phyloP scores from a whole-genome alignment of 1,140 invertebrate species.

The Hermetia illucens region DNA sequence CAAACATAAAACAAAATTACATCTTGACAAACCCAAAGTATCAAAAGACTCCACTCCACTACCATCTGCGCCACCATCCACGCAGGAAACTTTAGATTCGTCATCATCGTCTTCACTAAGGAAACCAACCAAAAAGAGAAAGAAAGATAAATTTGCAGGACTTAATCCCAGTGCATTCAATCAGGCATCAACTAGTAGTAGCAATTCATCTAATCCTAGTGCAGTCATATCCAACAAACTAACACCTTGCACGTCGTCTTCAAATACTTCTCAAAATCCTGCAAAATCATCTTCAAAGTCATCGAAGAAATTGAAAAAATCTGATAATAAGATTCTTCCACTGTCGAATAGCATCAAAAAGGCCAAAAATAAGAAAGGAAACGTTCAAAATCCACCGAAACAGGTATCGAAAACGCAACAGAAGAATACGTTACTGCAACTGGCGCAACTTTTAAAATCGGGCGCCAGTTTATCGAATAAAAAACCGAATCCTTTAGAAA shows the following conservation, averaged over 20 bases:
- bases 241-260: too few species aligned
- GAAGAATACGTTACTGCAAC: slow-evolving; percentile 9
- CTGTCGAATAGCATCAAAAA: not conserved
- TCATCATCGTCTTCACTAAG: too few species aligned
- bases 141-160: not conserved
- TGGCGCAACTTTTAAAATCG: slow-evolving; percentile 2
- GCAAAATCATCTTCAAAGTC: not conserved
- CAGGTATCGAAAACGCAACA: slow-evolving; percentile 8
- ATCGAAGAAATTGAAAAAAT: not conserved
- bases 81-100: too few species aligned
- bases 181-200: too few species aligned
- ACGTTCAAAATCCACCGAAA: slow-evolving; percentile 2
- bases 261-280: too few species aligned
- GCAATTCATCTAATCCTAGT: too few species aligned
- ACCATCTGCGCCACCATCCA: not conserved
- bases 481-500: slow-evolving; percentile 6
- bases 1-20: slow-evolving; percentile 7
- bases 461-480: slow-evolving; percentile 11
- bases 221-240: too few species aligned
- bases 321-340: not conserved
- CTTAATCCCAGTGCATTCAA: not conserved
- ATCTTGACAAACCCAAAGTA: slow-evolving; percentile 5
- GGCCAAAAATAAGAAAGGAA: not conserved
- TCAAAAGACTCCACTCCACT: not conserved
- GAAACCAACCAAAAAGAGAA: not conserved